Evolutionary conservation across 23 tunicate genomes (phyloP).

Genomic region (Pegea sp.): DNA sequence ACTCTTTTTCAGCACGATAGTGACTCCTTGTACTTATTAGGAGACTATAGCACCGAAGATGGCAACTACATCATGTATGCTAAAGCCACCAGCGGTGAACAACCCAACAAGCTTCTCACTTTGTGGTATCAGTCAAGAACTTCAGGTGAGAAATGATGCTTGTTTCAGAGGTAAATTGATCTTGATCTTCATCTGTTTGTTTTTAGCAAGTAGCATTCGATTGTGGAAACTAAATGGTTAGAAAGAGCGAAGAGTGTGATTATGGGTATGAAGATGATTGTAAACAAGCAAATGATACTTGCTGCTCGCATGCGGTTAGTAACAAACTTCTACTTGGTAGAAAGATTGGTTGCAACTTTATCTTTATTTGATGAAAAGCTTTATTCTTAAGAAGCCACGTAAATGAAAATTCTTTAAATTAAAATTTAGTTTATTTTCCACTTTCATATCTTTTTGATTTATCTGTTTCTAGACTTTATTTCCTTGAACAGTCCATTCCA

Average conservation of each 20-base stretch:
- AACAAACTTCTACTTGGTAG: constrained; percentile 19
- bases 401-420: too few relatives aligned
- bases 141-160: constrained; percentile 39
- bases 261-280: constrained; percentile 67
- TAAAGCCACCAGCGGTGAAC: constrained; percentile 75
- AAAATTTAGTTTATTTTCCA: too few relatives aligned
- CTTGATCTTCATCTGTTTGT: too few relatives aligned
- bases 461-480: too few relatives aligned
- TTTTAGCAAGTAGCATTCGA: too few relatives aligned
- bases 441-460: too few relatives aligned
- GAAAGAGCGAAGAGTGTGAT: constrained; percentile 72
- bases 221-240: constrained; percentile 83
- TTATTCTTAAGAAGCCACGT: too few relatives aligned
- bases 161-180: constrained; percentile 59
- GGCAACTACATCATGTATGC: constrained; percentile 95
- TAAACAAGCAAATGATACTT: constrained; percentile 14
- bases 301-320: constrained; percentile 58
- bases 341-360: constrained; percentile 52
- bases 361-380: too few relatives aligned
- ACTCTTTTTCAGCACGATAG: constrained; percentile 50
- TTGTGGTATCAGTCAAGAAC: constrained; percentile 47
- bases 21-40: constrained; percentile 55
- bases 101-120: constrained; percentile 53
- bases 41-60: constrained; percentile 11
- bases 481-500: constrained; percentile 28